Base-by-base conservation (phyloP, 2,113 vertebrate species). In the Ptilonorhynchus violaceus region DNA sequence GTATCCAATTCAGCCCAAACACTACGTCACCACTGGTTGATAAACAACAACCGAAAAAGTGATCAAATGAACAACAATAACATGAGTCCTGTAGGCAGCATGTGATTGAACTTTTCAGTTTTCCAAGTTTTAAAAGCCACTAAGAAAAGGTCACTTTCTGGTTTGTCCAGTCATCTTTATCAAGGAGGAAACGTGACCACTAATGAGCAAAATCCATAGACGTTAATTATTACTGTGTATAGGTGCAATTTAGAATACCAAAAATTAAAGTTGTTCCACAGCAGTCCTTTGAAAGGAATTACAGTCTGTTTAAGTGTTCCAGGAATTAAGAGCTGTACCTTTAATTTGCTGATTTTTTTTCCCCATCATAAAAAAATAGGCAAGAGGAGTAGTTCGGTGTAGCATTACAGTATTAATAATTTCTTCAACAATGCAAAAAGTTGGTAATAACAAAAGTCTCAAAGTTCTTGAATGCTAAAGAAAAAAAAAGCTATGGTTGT, bases 121-220 rank as follows among this genome's bases (percentile, higher is more conserved):
- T 95, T 95, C 96, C 96, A 75, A 85, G 97, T 97, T 96, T 89
- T 96, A 95, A 95, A 96, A 94, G 96, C 96, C 94, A 97, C 87
- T 94, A 97, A 91, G 77, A 88, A 98, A 98, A 98, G 97, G 98
- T 98, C 98, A 98, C 97, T 98, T 97, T 97, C 97, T 97, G 95
- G 93, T 98, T 97, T 94, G 96, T 96, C 96, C 96, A 97, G 96
- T 95, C 96, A 96, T 70, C 97, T 95, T 97, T 95, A 95, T 72
- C 93, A 95, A 96, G 96, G 89, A 97, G 84, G 73, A 94, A 96
- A 91, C 4, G 33, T 96, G 97, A 98, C 96, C 97, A 28, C 11
- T 96, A 95, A 94, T 46, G 47, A 97, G 96, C 87, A 95, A 92
- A 94, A 94, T 96, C 93, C 96, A 93, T 4, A 77, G 92, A 67